Conservation (phyloP, 2,113 vertebrate species). For the Oreochromis tanganicae region DNA sequence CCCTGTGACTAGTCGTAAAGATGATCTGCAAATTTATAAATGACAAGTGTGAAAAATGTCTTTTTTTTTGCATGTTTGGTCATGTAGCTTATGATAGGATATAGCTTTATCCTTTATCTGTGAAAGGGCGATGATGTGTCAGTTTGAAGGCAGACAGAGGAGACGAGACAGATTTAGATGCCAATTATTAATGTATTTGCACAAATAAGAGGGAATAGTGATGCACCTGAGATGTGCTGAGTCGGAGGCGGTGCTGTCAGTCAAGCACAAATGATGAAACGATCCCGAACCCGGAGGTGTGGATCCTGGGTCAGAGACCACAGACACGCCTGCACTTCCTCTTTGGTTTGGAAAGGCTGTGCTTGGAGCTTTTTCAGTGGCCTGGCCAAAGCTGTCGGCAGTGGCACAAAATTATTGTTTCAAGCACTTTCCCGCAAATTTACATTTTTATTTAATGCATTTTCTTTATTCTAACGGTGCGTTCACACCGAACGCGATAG, state of each 20-base stretch:
- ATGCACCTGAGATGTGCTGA: neutral
- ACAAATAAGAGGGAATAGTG: rapidly evolving
- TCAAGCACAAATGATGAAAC: neutral
- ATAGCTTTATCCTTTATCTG: neutral
- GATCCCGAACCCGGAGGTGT: rapidly evolving
- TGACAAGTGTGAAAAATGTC: neutral
- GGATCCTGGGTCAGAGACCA: neutral
- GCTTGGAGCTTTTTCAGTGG: neutral
- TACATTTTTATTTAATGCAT: neutral
- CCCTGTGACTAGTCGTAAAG: neutral
- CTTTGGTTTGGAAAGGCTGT: neutral
- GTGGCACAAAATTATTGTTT: neutral
- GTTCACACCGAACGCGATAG: no score
- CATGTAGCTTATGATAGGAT: neutral
- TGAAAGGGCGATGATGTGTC: neutral
- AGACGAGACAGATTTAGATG: neutral
- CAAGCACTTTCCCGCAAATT: neutral
- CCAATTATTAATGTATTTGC: neutral
- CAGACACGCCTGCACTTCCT: neutral
- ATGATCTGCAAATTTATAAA: no score
- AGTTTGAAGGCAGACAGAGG: neutral
- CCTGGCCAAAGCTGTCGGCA: neutral
- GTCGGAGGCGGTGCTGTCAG: neutral
- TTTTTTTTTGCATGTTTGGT: neutral
- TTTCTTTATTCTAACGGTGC: neutral